These are phyloP conservation scores for mouse (Mus musculus) DNA, from an alignment of 2,113 vertebrate species.

Conservation along the genomic window GRCm39 chr11:99317501-99318000, in stretches of 20 bases:
- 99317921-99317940: slow-evolving; percentile 22
- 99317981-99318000: not conserved
- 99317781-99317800: not conserved
- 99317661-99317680: not conserved
- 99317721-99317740: not conserved
- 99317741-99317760: not conserved
- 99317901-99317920: not conserved
- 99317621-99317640: not conserved
- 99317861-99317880: not conserved
- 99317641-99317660: not conserved
- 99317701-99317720: not conserved
- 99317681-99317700: not conserved
- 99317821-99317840: not conserved
- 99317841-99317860: not conserved
- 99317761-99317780: not conserved
- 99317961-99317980: not conserved
- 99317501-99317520: not conserved
- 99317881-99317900: not conserved
- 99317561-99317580: not conserved
- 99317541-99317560: not conserved
- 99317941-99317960: not conserved
- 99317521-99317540: not conserved
- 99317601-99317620: not conserved
- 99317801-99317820: not conserved
- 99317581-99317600: not conserved